These are phyloP conservation scores for Morpho achilles DNA, from an alignment of 2,888 invertebrate species.

Conservation along the genomic window DNA sequence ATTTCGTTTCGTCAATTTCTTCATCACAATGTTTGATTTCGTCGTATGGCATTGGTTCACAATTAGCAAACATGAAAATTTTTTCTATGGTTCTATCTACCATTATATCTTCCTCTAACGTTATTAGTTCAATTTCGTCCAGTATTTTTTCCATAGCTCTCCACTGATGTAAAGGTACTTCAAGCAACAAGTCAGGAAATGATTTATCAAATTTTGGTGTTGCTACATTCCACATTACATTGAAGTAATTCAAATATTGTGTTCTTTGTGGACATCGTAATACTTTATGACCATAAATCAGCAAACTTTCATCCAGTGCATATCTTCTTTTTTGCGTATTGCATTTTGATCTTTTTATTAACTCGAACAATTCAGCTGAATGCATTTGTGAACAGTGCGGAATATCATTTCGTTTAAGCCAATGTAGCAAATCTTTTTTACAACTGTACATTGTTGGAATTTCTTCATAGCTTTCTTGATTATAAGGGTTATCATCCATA, in stretches of 20 bases:
- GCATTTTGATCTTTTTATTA: slow-evolving; percentile 22
- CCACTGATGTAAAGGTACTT: background rate
- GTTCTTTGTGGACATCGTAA: slow-evolving; percentile 15
- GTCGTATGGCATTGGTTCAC: background rate
- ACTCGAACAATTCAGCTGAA: slow-evolving; percentile 28
- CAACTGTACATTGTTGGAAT: slow-evolving; percentile 20
- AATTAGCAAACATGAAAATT: slow-evolving; percentile 1
- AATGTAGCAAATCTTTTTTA: slow-evolving; percentile 25
- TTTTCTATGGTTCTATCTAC: slow-evolving; percentile 6
- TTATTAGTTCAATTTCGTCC: slow-evolving; percentile 5
- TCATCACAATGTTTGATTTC: background rate
- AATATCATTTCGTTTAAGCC: slow-evolving; percentile 24
- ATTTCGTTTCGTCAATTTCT: slow-evolving; percentile 5
- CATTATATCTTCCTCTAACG: background rate
- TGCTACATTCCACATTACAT: slow-evolving; percentile 2
- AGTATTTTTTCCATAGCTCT: slow-evolving; percentile 1
- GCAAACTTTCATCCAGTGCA: slow-evolving; percentile 16
- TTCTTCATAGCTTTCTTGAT: background rate
- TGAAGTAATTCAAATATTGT: slow-evolving; percentile 19
- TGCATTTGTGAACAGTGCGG: slow-evolving; percentile 18
- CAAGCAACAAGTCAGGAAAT: background rate
- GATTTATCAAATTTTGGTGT: background rate
- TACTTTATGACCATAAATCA: slow-evolving; percentile 21
- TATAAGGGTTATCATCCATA: background rate
- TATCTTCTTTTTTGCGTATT: slow-evolving; percentile 1